These are phyloP conservation scores for Etia nguti DNA, from an alignment of 2,113 vertebrate species.

Conservation along the genomic window DNA sequence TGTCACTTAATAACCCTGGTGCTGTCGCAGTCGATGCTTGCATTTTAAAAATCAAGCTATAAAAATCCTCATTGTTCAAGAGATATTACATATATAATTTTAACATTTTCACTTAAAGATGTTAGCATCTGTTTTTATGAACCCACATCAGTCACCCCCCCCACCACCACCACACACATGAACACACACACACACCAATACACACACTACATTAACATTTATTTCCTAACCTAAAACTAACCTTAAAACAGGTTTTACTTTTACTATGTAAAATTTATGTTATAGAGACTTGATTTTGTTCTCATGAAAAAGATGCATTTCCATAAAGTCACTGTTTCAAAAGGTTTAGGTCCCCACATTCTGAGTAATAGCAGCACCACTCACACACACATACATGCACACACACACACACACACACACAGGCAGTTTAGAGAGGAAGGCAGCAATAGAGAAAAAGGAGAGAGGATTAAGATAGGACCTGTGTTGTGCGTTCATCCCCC, in stretches of 20 bases:
- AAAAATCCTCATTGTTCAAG: not conserved
- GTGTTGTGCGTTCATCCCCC: not conserved
- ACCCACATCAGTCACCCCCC: not conserved
- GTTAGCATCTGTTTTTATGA: not conserved
- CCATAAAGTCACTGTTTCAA: not conserved
- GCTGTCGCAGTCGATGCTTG: not conserved
- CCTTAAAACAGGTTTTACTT: not conserved
- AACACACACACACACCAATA: not conserved
- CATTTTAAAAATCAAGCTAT: not conserved
- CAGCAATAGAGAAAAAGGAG: not conserved
- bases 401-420: not conserved
- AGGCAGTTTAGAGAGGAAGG: not conserved
- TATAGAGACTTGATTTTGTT: not conserved
- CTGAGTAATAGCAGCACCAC: not conserved
- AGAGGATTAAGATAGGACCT: conserved; percentile 10
- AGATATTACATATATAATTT: not conserved
- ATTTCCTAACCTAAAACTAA: not conserved
- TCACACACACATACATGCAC: too few relatives aligned
- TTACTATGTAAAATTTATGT: not conserved
- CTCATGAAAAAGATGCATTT: not conserved
- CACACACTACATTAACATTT: not conserved
- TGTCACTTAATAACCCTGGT: not conserved
- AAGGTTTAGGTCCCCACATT: not conserved
- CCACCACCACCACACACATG: too few relatives aligned
- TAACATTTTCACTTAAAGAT: not conserved